phyloP scores from a whole-genome alignment of 2,113 vertebrate genomes.

The Hippolais icterina region DNA sequence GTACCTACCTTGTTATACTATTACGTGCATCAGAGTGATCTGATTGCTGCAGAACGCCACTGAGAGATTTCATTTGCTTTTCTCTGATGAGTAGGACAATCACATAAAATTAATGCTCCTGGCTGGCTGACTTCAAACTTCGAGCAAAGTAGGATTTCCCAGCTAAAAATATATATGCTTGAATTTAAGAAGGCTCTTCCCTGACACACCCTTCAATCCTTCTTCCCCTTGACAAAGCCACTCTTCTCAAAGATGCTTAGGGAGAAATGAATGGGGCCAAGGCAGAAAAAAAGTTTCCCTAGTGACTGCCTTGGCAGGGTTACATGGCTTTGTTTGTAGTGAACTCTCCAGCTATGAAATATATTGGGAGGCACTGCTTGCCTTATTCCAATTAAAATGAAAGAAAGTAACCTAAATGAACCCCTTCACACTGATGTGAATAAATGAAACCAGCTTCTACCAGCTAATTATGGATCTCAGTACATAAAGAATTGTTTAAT shows the following conservation, averaged over 20 bases:
- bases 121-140: neutral
- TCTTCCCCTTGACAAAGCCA: neutral
- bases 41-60: neutral
- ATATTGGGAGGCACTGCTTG: conserved; percentile 44
- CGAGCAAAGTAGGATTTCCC: neutral
- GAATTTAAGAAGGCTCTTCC: neutral
- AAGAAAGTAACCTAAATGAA: conserved; percentile 65
- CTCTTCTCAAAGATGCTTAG: neutral
- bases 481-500: conserved; percentile 59
- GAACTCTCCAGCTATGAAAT: conserved; percentile 56
- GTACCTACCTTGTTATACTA: neutral
- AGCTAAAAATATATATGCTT: neutral
- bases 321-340: conserved; percentile 48
- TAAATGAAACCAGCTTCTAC: conserved; percentile 63
- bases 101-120: neutral
- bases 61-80: neutral
- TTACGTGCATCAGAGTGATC: neutral
- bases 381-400: conserved; percentile 66
- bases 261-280: neutral
- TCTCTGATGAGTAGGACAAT: neutral
- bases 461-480: conserved; percentile 70
- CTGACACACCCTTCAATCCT: neutral
- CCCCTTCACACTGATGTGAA: conserved; percentile 64
- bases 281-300: conserved; percentile 20
- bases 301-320: conserved; percentile 47